Evolutionary conservation across 2,888 invertebrate genomes (phyloP), one percentile per base, ranked within the genome.

Genomic region (Scaptomyza reducta): DNA sequence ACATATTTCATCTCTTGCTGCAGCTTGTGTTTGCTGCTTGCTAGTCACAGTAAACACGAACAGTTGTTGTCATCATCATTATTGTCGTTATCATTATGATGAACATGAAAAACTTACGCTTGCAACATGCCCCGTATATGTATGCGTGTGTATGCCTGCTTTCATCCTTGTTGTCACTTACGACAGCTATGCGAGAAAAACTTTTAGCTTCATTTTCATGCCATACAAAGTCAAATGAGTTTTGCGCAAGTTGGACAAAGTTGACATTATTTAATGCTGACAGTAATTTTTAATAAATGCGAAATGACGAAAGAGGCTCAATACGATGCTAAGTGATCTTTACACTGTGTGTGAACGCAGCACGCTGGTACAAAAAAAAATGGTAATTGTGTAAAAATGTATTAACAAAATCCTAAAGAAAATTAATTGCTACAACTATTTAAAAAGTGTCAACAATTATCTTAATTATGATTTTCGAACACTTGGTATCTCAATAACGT

Each of bases 221-320:
- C 70, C 76, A 81, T 71, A 81, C 70, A 74, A 81, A 75, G 87
- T 70, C 81, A 84, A 88, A 84, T 80, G 71, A 88, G 84, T 83
- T 84, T 71, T 63, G 55, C 63, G 53, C 60, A 83, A 86, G 75
- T 72, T 86, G 49, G 65, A 46, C 62, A 61, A 77, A 63, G 59
- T 67, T 81, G 61, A n/a, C n/a, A 62, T 54, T 68, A 53, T 62
- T 73, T 86, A 84, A 87, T 88, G 85, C 68, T 57, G 88, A 72
- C 87, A 76, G 73, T 76, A 75, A 87, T 84, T 86, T 83, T 77
- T 70, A 80, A 80, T 77, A 81, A 75, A 78, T 73, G 61, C 70
- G 46, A 76, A 72, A 79, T 69, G 65, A 14, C 38, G 14, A 14
- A 14, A 38, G 7, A 58, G 63, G 57, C 50, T 53, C 44, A 57